Conservation (phyloP, 2,888 invertebrate species). For the Caenorhabditis auriculariae region DNA sequence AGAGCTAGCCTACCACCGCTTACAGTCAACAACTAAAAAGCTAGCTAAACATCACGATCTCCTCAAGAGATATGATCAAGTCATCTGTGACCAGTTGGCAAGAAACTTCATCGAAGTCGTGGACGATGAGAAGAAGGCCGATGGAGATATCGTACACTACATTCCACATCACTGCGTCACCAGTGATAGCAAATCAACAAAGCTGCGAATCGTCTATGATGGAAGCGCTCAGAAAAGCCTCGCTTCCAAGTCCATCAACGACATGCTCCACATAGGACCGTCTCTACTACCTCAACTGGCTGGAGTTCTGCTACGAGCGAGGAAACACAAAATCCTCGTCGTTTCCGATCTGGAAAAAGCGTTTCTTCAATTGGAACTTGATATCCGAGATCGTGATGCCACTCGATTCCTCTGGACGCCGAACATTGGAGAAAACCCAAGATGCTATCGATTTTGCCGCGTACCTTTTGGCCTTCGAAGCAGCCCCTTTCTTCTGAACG, state of each 20-base stretch:
- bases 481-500: conserved; percentile 32
- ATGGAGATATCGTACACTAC: conserved; percentile 16
- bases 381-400: conserved; percentile 24
- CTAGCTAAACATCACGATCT: conserved; percentile 3
- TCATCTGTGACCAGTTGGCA: conserved; percentile 12
- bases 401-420: conserved; percentile 32
- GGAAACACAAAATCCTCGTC: conserved; percentile 12
- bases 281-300: conserved; percentile 18
- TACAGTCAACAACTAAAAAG: not conserved
- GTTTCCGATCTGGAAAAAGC: conserved; percentile 43
- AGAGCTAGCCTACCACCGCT: conserved; percentile 1
- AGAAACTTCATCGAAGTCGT: conserved; percentile 27
- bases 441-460: conserved; percentile 18
- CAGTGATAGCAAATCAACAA: too few species aligned
- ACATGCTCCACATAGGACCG: conserved; percentile 27
- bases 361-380: conserved; percentile 30
- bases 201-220: conserved; percentile 42
- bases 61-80: conserved; percentile 4
- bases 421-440: not conserved
- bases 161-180: conserved; percentile 35
- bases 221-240: conserved; percentile 14
- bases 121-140: not conserved
- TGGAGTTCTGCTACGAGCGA: conserved; percentile 28
- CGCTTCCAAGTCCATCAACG: conserved; percentile 23
- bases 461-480: conserved; percentile 39